A percentile compares a stretch with the other conserved stretches of the same genome.
phyloP scores from a whole-genome alignment of 2,797 vertebrate genomes.

The Gymnopithys bicolor region DNA sequence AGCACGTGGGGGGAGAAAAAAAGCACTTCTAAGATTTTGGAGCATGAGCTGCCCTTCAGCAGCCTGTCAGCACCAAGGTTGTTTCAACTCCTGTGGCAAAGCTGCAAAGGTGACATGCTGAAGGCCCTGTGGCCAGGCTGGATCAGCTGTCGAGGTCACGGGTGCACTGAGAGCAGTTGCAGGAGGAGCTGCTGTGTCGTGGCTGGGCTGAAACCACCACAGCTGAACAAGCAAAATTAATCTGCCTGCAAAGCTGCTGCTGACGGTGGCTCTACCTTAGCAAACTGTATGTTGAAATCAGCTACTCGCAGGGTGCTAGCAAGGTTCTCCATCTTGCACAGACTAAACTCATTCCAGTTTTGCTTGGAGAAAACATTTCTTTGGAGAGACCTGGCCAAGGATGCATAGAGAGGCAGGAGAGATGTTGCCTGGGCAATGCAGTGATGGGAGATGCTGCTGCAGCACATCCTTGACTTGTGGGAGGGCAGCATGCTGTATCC shows the following conservation, averaged over 20 bases:
- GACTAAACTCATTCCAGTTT: not conserved
- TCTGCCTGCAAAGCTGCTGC: not conserved
- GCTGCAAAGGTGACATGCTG: not conserved
- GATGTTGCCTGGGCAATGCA: not conserved
- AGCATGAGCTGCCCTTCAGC: rapidly evolving
- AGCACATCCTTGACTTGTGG: not conserved
- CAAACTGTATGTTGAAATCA: not conserved
- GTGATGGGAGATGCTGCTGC: not conserved
- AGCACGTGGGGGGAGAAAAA: rapidly evolving
- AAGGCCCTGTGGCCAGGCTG: not conserved
- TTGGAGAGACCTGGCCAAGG: rapidly evolving
- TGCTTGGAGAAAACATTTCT: not conserved
- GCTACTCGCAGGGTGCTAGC: rapidly evolving
- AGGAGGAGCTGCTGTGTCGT: not conserved
- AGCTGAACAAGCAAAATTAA: slow-evolving; percentile 25
- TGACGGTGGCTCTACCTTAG: not conserved
- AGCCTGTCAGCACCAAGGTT: not conserved
- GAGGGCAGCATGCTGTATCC: not conserved
- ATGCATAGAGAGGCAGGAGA: not conserved
- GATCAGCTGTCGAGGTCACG: rapidly evolving
- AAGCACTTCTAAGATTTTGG: not conserved
- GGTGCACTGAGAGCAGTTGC: not conserved
- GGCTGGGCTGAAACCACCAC: not conserved
- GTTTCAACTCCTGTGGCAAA: not conserved
- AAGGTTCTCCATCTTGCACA: not conserved